Evolutionary conservation across 1,140 invertebrate species (phyloP), one percentile per base, ranked within the genome.

Genomic region (Plectus sambesii): DNA sequence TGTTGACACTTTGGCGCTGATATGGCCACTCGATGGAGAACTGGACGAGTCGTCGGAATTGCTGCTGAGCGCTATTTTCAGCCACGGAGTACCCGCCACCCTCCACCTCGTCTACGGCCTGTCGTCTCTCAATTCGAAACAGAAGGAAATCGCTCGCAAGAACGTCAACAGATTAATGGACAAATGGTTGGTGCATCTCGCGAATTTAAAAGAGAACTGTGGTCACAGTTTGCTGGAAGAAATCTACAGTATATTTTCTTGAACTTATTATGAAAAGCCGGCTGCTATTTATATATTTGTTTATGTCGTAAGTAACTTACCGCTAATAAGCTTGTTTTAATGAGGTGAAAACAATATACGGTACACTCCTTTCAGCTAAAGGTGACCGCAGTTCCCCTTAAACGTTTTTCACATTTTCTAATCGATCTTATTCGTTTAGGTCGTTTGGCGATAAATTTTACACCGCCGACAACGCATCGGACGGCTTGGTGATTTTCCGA

Each of bases 91-190:
- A 8, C 55, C 58, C 2, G 19, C 42, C 2, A 19, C 49, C 2
- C 12, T 60, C 8, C 46, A 60, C 37, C 26, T 53, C 9, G 40
- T 53, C 25, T 24, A 22, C 8, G 56, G 57, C 4, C 26, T 60
- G 12, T 60, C 58, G 15, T 15, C 41, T n/a, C n/a, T n/a, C 17
- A 48, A 53, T 33, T 55, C 59, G 3, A 60, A 62, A 26, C 60
- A 59, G 38, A 54, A 60, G 36, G 60, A 62, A n/a, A 26, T 45
- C 36, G 24, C 38, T 19, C 56, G 59, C 9, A 62, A 61, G 45
- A 19, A 19, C n/a, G 27, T 60, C 29, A 37, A 40, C 8, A 53
- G 44, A 15, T 20, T 20, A 3, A 60, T 60, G 50, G 15, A 51
- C 6, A 8, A 23, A 37, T 60, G 58, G 60, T 59, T 40, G 9